These are phyloP conservation scores for Epistrophe grossulariae DNA, from an alignment of 2,888 invertebrate genomes.

Conservation along the genomic window DNA sequence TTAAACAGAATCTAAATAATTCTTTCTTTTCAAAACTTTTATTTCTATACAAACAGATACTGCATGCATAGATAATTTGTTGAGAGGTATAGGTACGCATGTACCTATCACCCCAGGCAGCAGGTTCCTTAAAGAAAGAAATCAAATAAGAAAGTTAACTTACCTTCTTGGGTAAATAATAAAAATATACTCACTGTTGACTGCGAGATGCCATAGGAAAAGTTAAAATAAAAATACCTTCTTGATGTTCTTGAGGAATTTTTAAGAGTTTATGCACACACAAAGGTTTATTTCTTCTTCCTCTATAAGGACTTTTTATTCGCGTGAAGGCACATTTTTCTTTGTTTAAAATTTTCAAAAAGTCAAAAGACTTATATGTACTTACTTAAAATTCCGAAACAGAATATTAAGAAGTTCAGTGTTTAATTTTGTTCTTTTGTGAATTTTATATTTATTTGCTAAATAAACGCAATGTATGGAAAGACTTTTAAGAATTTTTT, in stretches of 20 bases:
- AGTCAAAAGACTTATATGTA: constrained; percentile 39
- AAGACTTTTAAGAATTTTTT: not conserved
- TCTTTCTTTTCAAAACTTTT: not conserved
- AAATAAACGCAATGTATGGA: constrained; percentile 9
- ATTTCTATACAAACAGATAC: not conserved
- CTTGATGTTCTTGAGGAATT: constrained; percentile 6
- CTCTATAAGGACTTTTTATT: constrained; percentile 19
- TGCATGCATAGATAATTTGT: no score
- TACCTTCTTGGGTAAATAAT: constrained; percentile 23
- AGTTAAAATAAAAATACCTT: constrained; percentile 21
- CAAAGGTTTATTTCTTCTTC: not conserved
- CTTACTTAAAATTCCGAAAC: constrained; percentile 5
- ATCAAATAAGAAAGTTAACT: constrained; percentile 3
- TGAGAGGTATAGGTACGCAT: not conserved
- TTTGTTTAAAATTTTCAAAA: constrained; percentile 45
- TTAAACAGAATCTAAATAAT: not conserved
- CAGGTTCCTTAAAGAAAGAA: not conserved
- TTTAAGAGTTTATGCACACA: constrained; percentile 33
- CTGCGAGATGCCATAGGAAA: not conserved
- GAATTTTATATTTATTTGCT: constrained; percentile 65
- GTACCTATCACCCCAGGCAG: not conserved
- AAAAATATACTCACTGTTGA: not conserved
- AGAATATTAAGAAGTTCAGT: constrained; percentile 64
- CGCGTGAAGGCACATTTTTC: constrained; percentile 40
- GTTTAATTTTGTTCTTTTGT: constrained; percentile 82